These are phyloP conservation scores for Dolichotis patagonum DNA, from an alignment of 2,113 vertebrate species.

Conservation along the genomic window DNA sequence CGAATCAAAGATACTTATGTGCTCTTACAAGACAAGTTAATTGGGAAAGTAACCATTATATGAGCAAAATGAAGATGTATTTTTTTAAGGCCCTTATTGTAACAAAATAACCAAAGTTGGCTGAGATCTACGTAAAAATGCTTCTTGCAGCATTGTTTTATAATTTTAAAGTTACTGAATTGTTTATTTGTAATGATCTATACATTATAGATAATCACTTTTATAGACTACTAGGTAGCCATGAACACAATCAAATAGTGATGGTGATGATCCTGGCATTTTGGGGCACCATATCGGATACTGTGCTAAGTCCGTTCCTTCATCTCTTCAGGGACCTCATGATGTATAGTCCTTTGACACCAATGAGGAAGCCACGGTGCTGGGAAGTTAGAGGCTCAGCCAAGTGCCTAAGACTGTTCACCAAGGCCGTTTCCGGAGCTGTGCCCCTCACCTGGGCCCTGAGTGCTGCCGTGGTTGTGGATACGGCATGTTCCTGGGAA, in stretches of 20 bases:
- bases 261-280: background rate
- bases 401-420: background rate
- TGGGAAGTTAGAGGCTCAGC: background rate
- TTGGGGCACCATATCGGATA: background rate
- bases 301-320: background rate
- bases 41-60: background rate
- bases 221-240: background rate
- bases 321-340: background rate
- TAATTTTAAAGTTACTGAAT: background rate
- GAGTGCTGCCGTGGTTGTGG: background rate
- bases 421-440: background rate
- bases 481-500: accelerated
- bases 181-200: background rate
- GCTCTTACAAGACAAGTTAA: background rate
- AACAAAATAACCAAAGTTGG: background rate
- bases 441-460: background rate
- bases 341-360: background rate
- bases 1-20: background rate
- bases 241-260: background rate
- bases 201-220: background rate
- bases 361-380: background rate
- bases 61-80: background rate
- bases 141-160: background rate
- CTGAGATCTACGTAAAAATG: background rate
- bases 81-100: background rate